A percentile compares a stretch with the other conserved stretches of the same genome.
These are phyloP conservation scores for Crypturellus tataupa DNA, from an alignment of 2,797 vertebrate species.

Conservation along the genomic window DNA sequence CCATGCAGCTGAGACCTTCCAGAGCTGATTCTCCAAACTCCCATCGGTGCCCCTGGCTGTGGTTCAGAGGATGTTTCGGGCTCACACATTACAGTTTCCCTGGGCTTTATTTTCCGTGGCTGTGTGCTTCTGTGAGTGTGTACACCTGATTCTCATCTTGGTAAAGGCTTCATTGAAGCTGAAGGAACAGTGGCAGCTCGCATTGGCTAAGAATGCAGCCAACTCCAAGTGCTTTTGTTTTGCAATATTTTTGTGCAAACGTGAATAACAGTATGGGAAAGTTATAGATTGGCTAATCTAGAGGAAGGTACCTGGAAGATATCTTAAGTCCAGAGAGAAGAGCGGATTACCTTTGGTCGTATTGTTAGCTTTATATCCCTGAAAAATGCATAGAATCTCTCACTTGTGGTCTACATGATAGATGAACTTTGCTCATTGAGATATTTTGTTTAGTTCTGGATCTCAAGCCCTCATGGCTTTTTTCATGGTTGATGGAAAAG, in stretches of 20 bases:
- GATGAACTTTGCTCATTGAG: neutral
- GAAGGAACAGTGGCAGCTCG: neutral
- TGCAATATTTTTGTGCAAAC: neutral
- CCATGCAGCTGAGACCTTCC: fast-evolving
- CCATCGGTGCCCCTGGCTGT: neutral
- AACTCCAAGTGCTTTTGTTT: neutral
- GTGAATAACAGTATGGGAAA: neutral
- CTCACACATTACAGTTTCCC: neutral
- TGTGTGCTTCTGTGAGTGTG: neutral
- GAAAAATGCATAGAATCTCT: neutral
- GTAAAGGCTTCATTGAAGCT: neutral
- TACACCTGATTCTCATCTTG: neutral
- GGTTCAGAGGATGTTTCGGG: neutral
- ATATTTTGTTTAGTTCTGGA: neutral
- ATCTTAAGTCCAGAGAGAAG: neutral
- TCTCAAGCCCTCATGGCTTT: neutral
- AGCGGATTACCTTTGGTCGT: neutral
- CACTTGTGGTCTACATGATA: neutral
- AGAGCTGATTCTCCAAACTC: neutral
- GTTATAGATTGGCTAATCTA: neutral
- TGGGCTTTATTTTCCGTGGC: neutral
- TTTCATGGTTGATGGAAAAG: neutral
- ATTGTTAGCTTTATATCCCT: neutral
- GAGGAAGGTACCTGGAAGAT: neutral
- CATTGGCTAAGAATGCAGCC: neutral